Conservation (phyloP, 2,888 invertebrate species). For the Drosophila pseudotalamancana region DNA sequence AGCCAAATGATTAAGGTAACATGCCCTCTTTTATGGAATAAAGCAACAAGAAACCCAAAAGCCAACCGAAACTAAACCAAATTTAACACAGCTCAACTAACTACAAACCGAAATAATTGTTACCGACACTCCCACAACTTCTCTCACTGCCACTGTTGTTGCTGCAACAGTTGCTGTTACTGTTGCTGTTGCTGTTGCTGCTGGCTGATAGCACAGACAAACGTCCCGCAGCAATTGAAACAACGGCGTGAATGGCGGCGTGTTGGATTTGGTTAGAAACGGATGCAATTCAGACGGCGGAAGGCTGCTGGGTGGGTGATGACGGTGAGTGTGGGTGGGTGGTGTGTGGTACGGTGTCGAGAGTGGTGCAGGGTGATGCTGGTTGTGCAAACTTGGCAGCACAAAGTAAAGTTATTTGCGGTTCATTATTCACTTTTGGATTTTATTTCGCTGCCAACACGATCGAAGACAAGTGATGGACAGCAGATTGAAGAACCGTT, state of each 20-base stretch:
- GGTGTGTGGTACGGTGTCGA: no score
- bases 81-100: constrained; percentile 48
- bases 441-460: constrained; percentile 68
- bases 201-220: constrained; percentile 58
- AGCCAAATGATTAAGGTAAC: neutral
- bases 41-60: neutral
- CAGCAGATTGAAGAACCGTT: constrained; percentile 65
- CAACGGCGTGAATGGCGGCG: constrained; percentile 41
- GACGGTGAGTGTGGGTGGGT: constrained; percentile 1
- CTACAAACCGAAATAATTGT: constrained; percentile 72
- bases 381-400: constrained; percentile 42
- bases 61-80: constrained; percentile 33
- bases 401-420: constrained; percentile 79
- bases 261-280: constrained; percentile 48
- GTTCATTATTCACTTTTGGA: constrained; percentile 80
- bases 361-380: constrained; percentile 2
- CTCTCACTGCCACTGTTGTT: constrained; percentile 10
- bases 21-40: neutral
- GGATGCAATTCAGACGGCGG: constrained; percentile 28
- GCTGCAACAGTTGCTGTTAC: constrained; percentile 22
- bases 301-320: constrained; percentile 10
- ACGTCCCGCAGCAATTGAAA: constrained; percentile 64
- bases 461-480: constrained; percentile 62
- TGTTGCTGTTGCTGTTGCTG: constrained; percentile 31
- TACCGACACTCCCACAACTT: constrained; percentile 72